Conservation (phyloP, 2,888 invertebrate species). For the Dolichopus griseipennis region DNA sequence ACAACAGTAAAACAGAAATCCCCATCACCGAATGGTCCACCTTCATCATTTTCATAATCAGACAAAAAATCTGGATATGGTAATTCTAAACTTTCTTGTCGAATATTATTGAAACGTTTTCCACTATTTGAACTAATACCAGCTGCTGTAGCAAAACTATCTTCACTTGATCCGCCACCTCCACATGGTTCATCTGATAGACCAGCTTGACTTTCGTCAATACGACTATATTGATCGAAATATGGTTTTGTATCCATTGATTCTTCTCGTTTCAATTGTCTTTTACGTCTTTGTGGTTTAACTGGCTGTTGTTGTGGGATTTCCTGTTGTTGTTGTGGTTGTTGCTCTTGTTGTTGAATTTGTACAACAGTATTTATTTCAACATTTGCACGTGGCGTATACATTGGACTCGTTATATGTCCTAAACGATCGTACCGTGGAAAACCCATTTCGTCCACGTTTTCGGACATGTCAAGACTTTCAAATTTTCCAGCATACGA, state of each 20-base stretch:
- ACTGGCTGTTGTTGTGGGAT: conserved; percentile 37
- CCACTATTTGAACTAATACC: conserved; percentile 16
- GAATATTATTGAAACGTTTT: conserved; percentile 18
- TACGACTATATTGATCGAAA: conserved; percentile 19
- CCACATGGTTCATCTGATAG: conserved; percentile 41
- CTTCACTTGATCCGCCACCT: conserved; percentile 41
- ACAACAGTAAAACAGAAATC: conserved; percentile 68
- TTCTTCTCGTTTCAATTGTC: conserved; percentile 40
- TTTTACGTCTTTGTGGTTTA: conserved; percentile 41
- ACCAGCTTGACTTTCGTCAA: conserved; percentile 36
- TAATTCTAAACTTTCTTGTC: conserved; percentile 44
- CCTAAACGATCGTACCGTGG: conserved; percentile 54
- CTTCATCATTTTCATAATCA: conserved; percentile 49
- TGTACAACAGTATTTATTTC: background rate
- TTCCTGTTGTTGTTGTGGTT: conserved; percentile 16
- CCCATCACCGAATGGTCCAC: conserved; percentile 44
- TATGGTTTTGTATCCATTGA: conserved; percentile 27
- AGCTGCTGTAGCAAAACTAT: conserved; percentile 27
- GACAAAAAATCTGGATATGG: conserved; percentile 44
- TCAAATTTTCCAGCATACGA: conserved; percentile 44
- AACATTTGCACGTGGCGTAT: conserved; percentile 18
- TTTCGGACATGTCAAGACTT: conserved; percentile 54
- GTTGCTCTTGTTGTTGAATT: conserved; percentile 26
- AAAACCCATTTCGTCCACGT: conserved; percentile 59
- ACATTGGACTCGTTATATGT: conserved; percentile 44